These are phyloP conservation scores for Urosaurus nigricauda DNA, from an alignment of 2,797 vertebrate species.

Conservation along the genomic window DNA sequence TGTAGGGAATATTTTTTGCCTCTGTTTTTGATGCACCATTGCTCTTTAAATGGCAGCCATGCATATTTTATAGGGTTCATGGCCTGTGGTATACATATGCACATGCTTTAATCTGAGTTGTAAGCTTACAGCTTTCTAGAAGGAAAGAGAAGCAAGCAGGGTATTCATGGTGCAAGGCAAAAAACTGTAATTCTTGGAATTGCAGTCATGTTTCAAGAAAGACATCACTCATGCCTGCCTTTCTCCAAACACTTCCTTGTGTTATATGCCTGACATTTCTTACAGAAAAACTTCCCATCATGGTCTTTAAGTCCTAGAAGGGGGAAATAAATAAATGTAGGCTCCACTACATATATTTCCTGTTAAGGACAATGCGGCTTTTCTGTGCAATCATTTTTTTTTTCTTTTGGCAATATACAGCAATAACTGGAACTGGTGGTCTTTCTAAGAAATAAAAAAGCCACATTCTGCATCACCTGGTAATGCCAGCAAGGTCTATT, in stretches of 20 bases:
- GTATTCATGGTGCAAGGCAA: neutral
- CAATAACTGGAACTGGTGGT: neutral
- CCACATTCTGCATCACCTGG: neutral
- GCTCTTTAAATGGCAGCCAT: neutral
- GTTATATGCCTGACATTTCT: neutral
- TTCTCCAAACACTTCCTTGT: neutral
- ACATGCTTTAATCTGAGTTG: fast-evolving
- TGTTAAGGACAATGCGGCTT: neutral
- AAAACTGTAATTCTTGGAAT: neutral
- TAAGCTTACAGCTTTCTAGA: neutral
- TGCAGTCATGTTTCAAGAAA: neutral
- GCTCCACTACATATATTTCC: neutral
- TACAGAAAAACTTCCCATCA: neutral
- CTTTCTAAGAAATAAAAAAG: neutral
- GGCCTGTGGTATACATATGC: neutral
- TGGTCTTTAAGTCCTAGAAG: neutral
- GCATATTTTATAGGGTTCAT: slow-evolving; percentile 12
- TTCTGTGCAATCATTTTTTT: neutral
- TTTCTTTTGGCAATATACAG: neutral
- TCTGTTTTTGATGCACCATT: fast-evolving
- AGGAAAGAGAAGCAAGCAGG: neutral
- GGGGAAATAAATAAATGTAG: neutral
- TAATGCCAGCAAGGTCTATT: neutral
- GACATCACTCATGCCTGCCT: neutral
- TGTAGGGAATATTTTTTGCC: neutral